Percentiles rank a stretch among this genome's conserved stretches.
Evolutionary conservation across 2,888 invertebrate species (phyloP).

Genomic region (Corbicula japonica): DNA sequence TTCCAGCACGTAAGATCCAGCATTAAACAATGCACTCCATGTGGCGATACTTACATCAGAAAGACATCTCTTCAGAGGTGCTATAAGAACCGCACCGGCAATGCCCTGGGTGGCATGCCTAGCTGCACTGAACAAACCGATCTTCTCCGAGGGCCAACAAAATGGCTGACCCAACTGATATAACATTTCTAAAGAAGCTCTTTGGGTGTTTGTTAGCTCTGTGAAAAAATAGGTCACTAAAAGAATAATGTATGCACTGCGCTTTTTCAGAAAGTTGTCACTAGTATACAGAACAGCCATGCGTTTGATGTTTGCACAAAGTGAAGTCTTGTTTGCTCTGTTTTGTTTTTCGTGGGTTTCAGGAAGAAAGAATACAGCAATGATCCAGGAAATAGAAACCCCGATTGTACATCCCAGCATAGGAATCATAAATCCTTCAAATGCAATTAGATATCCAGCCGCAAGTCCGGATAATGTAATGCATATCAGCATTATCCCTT

Average conservation of each 20-base stretch:
- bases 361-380: conserved; percentile 26
- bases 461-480: conserved; percentile 40
- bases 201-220: conserved; percentile 7
- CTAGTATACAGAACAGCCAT: conserved; percentile 35
- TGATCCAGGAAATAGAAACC: conserved; percentile 1
- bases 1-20: conserved; percentile 47
- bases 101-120: conserved; percentile 47
- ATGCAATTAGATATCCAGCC: conserved; percentile 51
- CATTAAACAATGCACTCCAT: conserved; percentile 30
- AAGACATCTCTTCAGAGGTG: conserved; percentile 47
- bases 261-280: conserved; percentile 12
- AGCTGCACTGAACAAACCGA: conserved; percentile 53
- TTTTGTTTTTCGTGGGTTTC: conserved; percentile 32
- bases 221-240: conserved; percentile 33
- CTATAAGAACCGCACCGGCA: conserved; percentile 31
- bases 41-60: conserved; percentile 52
- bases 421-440: conserved; percentile 35
- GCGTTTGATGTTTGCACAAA: conserved; percentile 8
- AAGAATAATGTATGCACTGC: conserved; percentile 41
- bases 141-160: conserved; percentile 62
- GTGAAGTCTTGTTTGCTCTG: conserved; percentile 8
- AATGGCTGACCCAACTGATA: conserved; percentile 63
- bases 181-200: conserved; percentile 44
- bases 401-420: conserved; percentile 1
- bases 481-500: conserved; percentile 27